Base-by-base conservation (phyloP, 2,888 invertebrate species). In the Gibbula magus region DNA sequence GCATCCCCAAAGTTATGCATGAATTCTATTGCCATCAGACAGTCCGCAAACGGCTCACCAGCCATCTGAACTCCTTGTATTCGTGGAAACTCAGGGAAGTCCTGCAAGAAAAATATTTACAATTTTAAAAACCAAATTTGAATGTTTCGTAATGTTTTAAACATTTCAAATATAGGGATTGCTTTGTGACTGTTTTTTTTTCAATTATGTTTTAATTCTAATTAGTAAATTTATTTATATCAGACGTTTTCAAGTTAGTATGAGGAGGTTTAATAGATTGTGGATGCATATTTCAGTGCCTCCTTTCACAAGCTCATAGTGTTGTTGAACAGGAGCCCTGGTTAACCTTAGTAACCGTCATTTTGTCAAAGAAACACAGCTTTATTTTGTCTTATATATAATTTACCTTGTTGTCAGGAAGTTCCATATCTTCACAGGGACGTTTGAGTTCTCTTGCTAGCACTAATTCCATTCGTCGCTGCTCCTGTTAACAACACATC, bases 21-120 rank as follows among this genome's bases (percentile, higher is more conserved):
- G 92, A 99, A 99, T 94, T 99, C 99, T 91, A 96, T 96, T n/a
- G 97, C 96, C 96, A 99, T 98, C 29, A 99, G 94, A 66, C 96
- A 94, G 93, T 99, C 97, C 0, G 97, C 96, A 94, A 98, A 97
- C 0, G 98, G 98, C 91, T 96, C 96, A 0, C 97, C 98, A 0
- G 96, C 94, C 77, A 99, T 93, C 90, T 95, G 95, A 79, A 97
- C 94, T 0, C 96, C 96, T 0, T 96, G 95, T 86, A 99, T 95
- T 85, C 98, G 94, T 79, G 95, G 95, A 78, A 96, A 94, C 3
- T 92, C 92, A 5, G 94, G 94, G 75, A 94, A 85, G 2, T 91
- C 89, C 91, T 93, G 87, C 45, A 89, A 88, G 18, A 25, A 77
- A 0, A 45, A 39, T 61, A n/a, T n/a, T 20, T 32, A 22, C n/a